Evolutionary conservation across 2,113 vertebrate genomes (phyloP), one percentile per base, ranked within the genome.

Genomic region (Meles meles): DNA sequence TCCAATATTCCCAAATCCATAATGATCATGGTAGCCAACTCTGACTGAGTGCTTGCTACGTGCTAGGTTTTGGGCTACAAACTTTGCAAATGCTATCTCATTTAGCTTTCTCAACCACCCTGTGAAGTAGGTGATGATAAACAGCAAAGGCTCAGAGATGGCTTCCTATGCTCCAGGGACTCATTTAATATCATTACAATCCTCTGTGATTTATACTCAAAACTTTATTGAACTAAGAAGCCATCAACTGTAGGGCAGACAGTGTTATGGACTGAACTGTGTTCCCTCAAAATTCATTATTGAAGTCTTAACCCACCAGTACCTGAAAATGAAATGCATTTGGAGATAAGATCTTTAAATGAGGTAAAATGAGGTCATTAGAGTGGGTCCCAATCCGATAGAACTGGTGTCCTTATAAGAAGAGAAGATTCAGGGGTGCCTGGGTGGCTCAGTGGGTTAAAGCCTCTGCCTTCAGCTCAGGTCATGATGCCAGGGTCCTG

Each of bases 1-100:
- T 95, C 83, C 93, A 97, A 90, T 80, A n/a, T 20, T 90, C 96
- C 83, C 27, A 89, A 71, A 86, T 90, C 71, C 65, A 82, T 83
- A 44, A n/a, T 17, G 39, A 61, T 44, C 29, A 27, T 2, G 29
- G 74, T 37, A 27, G 31, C 34, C 82, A 61, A 52, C 10, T 14
- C 2, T 44, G 59, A 87, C 5, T 20, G 81, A 67, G 29, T 0
- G 1, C n/a, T 94, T 18, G 34, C 21, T 8, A 4, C 42, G 2
- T 12, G 6, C 67, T 87, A n/a, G 55, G 77, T 27, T 85, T 25
- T 49, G 10, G 63, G 52, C 81, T 74, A 77, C 77, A 37, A 31
- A 44, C 59, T 86, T 55, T 86, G 4, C 12, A 12, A 63, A 23
- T 25, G 74, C 11, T 15, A 18, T 67, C 34, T 67, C 42, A 18